Base-by-base conservation (phyloP, 2,888 invertebrate genomes). In the Acanthococcus lagerstroemiae region DNA sequence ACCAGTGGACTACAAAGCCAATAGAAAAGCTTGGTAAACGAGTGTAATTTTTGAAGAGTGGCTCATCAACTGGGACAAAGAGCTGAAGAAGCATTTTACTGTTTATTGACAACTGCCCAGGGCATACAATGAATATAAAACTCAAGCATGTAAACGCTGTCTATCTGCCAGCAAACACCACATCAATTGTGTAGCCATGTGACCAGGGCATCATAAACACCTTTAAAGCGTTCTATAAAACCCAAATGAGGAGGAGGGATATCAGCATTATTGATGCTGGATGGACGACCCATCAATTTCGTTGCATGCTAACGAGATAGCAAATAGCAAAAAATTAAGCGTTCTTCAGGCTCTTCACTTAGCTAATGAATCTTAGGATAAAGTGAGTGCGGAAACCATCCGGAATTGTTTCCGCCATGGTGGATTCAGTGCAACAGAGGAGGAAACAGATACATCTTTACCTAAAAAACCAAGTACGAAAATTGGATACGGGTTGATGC, bases 1-100 rank as follows among this genome's bases (percentile, higher is more conserved):
- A 69, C 73, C 73, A 48, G 68, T 73, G 24, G 70, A 68, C 19
- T 75, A 74, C 69, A 70, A 70, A 68, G 68, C 70, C 44, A 75
- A 75, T 65, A 70, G 58, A 54, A 75, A 67, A 66, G 72, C 74
- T 21, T 75, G 75, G 75, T 75, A 77, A 74, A 76, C 73, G 57
- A 69, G 69, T 17, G 67, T 70, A 68, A 56, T 74, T 30, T 73
- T 72, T 54, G 57, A 37, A 30, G 58, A 68, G n/a, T 72, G 71
- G 71, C 67, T 72, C 3, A 57, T 22, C 68, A 71, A 61, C 66
- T 56, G 68, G 70, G 73, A 71, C 65, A 55, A 69, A 21, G 55
- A 71, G 63, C n/a, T n/a, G n/a, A n/a, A n/a, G n/a, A 63, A 69
- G 17, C 30, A 45, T 67, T 1, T 63, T 65, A 65, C 52, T 65